phyloP scores from a whole-genome alignment of 2,888 invertebrate species.

The Drosophila anomalipes region DNA sequence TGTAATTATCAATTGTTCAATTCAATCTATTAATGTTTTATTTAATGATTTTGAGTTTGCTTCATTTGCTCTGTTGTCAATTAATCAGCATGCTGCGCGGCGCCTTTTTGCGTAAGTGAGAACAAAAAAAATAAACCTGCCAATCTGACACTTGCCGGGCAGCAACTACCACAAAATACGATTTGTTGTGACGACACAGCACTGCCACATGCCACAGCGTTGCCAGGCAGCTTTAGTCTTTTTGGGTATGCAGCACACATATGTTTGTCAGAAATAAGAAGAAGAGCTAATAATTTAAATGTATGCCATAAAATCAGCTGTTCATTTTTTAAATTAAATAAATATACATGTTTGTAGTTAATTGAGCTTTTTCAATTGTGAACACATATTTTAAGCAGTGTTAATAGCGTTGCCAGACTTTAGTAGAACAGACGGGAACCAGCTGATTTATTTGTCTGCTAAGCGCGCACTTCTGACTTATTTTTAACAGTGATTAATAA shows the following conservation, averaged over 20 bases:
- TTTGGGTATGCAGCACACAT: slow-evolving; percentile 2
- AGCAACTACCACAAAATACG: slow-evolving; percentile 49
- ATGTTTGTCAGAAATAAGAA: background rate
- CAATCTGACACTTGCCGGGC: slow-evolving; percentile 57
- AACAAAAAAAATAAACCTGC: slow-evolving; percentile 22
- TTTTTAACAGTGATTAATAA: slow-evolving; percentile 73
- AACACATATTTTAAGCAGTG: background rate
- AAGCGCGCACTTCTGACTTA: slow-evolving; percentile 8
- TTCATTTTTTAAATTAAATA: background rate
- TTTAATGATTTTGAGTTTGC: slow-evolving; percentile 53
- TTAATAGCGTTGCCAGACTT: background rate
- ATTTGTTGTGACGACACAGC: slow-evolving; percentile 46
- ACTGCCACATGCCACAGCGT: slow-evolving; percentile 30
- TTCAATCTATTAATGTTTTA: slow-evolving; percentile 54
- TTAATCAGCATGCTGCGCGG: slow-evolving; percentile 62
- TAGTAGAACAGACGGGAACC: slow-evolving; percentile 19
- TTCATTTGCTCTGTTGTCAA: slow-evolving; percentile 38
- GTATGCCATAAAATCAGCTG: no score
- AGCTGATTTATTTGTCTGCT: slow-evolving; percentile 38
- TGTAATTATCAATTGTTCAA: slow-evolving; percentile 12
- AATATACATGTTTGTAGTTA: background rate
- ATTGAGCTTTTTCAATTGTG: no score
- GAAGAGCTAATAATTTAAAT: background rate
- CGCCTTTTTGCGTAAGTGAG: slow-evolving; percentile 13
- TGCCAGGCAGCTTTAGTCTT: slow-evolving; percentile 21